A percentile compares a stretch with the other conserved stretches of the same genome.
Evolutionary conservation across 1,140 invertebrate species (phyloP).

Genomic region (Achroia grisella): DNA sequence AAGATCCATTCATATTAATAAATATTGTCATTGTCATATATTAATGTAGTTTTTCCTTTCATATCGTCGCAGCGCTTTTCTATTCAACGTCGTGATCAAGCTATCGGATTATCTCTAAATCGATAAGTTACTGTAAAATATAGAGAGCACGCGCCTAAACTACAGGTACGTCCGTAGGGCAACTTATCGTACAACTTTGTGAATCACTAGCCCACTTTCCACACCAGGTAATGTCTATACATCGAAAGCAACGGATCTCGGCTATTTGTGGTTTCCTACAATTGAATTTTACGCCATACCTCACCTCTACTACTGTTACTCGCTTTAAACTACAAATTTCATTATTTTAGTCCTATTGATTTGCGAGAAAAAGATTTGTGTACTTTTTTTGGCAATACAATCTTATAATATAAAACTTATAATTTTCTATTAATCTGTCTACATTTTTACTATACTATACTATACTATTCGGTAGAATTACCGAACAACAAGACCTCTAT

Average conservation of each 20-base stretch:
- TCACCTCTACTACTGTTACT: conserved; percentile 15
- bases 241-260: conserved; percentile 57
- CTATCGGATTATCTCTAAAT: background rate
- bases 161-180: background rate
- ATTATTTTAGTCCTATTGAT: too few relatives aligned
- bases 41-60: too few relatives aligned
- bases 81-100: background rate
- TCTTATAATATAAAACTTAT: too few relatives aligned
- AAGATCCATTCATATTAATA: too few relatives aligned
- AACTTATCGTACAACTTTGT: conserved; percentile 41
- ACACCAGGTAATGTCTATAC: conserved; percentile 30
- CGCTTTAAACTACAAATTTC: conserved; percentile 17
- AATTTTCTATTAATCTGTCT: too few relatives aligned
- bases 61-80: too few relatives aligned
- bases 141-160: conserved; percentile 26
- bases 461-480: too few relatives aligned
- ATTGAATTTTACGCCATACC: conserved; percentile 51
- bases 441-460: too few relatives aligned
- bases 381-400: too few relatives aligned
- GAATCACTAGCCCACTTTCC: conserved; percentile 53
- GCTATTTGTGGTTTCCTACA: conserved; percentile 55
- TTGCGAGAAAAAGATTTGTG: too few relatives aligned
- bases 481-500: too few relatives aligned
- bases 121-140: background rate
- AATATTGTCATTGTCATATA: too few relatives aligned